Evolutionary conservation across 1,140 invertebrate species (phyloP).

Genomic region (Sinonovacula constricta): DNA sequence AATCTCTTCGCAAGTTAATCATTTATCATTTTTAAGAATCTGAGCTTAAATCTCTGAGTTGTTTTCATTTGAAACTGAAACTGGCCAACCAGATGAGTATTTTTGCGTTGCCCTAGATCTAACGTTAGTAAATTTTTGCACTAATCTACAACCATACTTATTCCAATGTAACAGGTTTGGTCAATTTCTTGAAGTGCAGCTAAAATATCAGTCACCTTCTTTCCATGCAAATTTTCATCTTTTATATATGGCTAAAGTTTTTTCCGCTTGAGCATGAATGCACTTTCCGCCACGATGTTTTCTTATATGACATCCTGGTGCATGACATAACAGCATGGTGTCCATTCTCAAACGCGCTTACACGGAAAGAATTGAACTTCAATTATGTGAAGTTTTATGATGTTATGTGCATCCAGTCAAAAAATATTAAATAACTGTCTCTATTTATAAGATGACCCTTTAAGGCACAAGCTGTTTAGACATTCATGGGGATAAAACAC

Average conservation of each 20-base stretch:
- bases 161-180: background rate
- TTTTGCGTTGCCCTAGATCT: background rate
- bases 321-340: background rate
- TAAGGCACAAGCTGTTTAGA: too few relatives aligned
- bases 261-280: background rate
- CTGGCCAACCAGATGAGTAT: background rate
- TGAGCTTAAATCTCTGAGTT: background rate
- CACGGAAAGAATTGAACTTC: background rate
- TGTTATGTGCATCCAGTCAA: too few relatives aligned
- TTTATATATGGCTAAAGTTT: background rate
- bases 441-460: too few relatives aligned
- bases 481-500: too few relatives aligned
- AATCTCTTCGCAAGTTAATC: background rate
- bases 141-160: background rate
- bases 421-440: too few relatives aligned
- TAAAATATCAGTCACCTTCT: background rate
- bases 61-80: background rate
- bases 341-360: background rate
- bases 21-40: background rate
- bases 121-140: background rate
- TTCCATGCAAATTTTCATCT: background rate
- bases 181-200: background rate
- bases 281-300: background rate
- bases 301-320: background rate
- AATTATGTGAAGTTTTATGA: background rate